Evolutionary conservation across 2,888 invertebrate species (phyloP).

Genomic region (Epicampocera succincta): DNA sequence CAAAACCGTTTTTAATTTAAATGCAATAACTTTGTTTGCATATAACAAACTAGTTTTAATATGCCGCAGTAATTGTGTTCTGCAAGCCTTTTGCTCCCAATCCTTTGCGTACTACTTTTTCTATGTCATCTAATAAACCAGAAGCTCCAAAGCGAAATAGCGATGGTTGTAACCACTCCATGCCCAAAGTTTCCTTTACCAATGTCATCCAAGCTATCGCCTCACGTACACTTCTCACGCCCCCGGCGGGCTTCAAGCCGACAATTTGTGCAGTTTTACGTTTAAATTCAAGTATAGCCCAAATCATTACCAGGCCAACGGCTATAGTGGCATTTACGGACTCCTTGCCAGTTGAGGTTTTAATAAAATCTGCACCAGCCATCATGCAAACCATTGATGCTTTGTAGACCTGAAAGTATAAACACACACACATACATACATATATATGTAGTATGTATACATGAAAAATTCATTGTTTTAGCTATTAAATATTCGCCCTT

Average conservation of each 20-base stretch:
- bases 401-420: slow-evolving; percentile 87
- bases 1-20: slow-evolving; percentile 9
- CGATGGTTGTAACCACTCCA: slow-evolving; percentile 90
- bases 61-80: slow-evolving; percentile 36
- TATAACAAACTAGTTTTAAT: slow-evolving; percentile 43
- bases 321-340: slow-evolving; percentile 95
- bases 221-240: slow-evolving; percentile 92
- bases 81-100: slow-evolving; percentile 22
- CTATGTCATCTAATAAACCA: slow-evolving; percentile 91
- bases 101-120: slow-evolving; percentile 79
- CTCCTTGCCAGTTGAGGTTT: slow-evolving; percentile 99
- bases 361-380: slow-evolving; percentile 98
- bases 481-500: no score
- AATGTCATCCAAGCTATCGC: slow-evolving; percentile 93
- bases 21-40: slow-evolving; percentile 67
- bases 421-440: not conserved
- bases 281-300: slow-evolving; percentile 92
- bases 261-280: slow-evolving; percentile 88
- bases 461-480: no score
- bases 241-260: slow-evolving; percentile 99
- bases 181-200: slow-evolving; percentile 91
- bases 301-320: slow-evolving; percentile 95
- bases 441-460: no score
- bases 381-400: slow-evolving; percentile 95
- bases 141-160: slow-evolving; percentile 98